These are phyloP conservation scores for Xenentodon cancila DNA, from an alignment of 2,797 vertebrate genomes.

Conservation along the genomic window DNA sequence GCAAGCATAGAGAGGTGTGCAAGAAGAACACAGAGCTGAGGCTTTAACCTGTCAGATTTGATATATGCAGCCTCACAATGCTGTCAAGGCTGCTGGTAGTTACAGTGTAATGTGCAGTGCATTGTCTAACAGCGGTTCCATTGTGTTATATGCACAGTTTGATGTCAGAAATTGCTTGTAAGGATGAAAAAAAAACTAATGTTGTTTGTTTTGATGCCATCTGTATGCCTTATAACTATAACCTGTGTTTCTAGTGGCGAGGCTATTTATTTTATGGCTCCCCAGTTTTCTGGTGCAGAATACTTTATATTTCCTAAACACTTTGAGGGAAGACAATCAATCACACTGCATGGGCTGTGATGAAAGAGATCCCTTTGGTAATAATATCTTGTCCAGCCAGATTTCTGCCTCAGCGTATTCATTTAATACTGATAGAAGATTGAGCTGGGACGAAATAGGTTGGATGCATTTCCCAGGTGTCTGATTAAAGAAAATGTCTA, in stretches of 20 bases:
- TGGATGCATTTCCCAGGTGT: constrained; percentile 68
- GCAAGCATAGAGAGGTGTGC: neutral
- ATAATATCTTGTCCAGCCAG: constrained; percentile 42
- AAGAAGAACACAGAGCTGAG: constrained; percentile 2
- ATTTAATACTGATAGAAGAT: constrained; percentile 61
- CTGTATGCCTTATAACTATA: neutral
- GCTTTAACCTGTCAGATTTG: constrained; percentile 4
- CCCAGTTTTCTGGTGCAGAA: neutral
- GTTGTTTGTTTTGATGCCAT: neutral
- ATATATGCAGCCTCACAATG: neutral
- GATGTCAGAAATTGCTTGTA: neutral
- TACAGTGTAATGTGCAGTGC: neutral
- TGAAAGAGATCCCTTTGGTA: constrained; percentile 48
- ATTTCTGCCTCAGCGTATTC: constrained; percentile 49
- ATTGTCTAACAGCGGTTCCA: neutral
- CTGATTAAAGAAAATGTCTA: constrained; percentile 64
- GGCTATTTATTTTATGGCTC: neutral
- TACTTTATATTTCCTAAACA: neutral
- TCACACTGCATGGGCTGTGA: constrained; percentile 31
- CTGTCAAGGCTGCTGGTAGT: constrained; percentile 14
- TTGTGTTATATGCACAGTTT: neutral
- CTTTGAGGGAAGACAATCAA: constrained; percentile 11
- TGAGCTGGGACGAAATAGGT: constrained; percentile 64
- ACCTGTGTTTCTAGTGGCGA: constrained; percentile 1
- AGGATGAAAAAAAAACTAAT: neutral